Percentiles rank a stretch among this genome's conserved stretches.
phyloP scores from a whole-genome alignment of 2,797 vertebrate genomes.

The Alosa sapidissima region DNA sequence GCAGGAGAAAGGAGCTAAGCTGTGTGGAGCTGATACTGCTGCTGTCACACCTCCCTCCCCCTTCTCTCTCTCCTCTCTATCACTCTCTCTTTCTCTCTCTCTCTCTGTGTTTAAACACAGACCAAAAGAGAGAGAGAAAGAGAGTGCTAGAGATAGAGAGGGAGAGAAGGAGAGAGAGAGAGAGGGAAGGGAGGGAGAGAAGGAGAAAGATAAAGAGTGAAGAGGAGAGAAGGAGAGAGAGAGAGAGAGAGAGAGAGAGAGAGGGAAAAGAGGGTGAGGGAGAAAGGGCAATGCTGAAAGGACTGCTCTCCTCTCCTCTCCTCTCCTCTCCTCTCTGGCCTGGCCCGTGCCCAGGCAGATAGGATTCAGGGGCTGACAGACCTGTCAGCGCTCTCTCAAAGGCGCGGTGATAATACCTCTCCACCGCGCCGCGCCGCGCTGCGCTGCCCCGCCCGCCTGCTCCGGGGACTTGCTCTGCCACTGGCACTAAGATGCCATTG shows the following conservation, averaged over 20 bases:
- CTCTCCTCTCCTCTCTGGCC: not conserved
- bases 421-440: not conserved
- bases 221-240: not conserved
- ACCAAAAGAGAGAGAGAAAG: not conserved
- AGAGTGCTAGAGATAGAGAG: not conserved
- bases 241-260: not conserved
- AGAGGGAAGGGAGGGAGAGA: not conserved
- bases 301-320: not conserved
- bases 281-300: not conserved
- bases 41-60: conserved; percentile 44
- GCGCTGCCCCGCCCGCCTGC: too few relatives aligned
- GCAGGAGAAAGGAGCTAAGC: conserved; percentile 37
- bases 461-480: conserved; percentile 13
- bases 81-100: not conserved
- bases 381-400: conserved; percentile 37
- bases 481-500: conserved; percentile 26
- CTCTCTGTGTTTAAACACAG: conserved; percentile 15
- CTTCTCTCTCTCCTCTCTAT: not conserved
- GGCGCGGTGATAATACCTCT: conserved; percentile 38
- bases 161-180: too few relatives aligned
- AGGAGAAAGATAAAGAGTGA: too few relatives aligned
- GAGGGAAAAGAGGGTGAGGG: not conserved
- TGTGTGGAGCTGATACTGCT: conserved; percentile 50
- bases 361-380: conserved; percentile 35
- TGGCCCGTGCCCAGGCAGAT: conserved; percentile 19